Base-by-base conservation (phyloP, 1,140 invertebrate genomes). In the Ostrea denselamellosa region DNA sequence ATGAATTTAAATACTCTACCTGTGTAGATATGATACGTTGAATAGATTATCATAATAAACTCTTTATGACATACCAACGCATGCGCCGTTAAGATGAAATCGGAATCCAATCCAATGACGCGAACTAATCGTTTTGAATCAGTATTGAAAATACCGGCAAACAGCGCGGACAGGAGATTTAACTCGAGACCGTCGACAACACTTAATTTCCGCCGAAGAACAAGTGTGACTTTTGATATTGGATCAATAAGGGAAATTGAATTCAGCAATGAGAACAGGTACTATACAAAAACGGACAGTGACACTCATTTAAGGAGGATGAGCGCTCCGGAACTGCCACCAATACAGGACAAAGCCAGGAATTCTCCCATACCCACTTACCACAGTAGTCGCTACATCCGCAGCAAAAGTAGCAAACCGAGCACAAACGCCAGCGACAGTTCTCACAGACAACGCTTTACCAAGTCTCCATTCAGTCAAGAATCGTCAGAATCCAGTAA, bases 241-340 rank as follows among this genome's bases (percentile, higher is more conserved):
- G 56, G 53, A 85, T 71, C 56, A 12, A 83, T 86, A 25, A 85
- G 53, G 54, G 77, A 89, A 28, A 85, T 86, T 52, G 84, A 77
- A 77, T 22, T n/a, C 34, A 71, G 51, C 25, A 28, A 85, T 65
- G 81, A 62, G 17, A 77, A 77, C 68, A 28, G 22, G 9, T 77
- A 77, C 25, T 25, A 77, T 25, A 14, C 8, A 28, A 77, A 77
- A 17, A 62, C 54, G 54, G 62, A 83, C n/a, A 83, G 54, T 56
- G 77, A 62, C 17, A 62, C 25, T n/a, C 87, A 54, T 85, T 87
- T 71, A 44, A 68, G 88, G 51, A 91, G 89, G 86, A 91, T 91
- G 90, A 91, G 89, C 71, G 89, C 90, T n/a, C 89, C 90, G 9
- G 90, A 91, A 86, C 65, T 91, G 4, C 90, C 90, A 7, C 90